Evolutionary conservation across 2,113 vertebrate genomes (phyloP).

Genomic region (Beaufortia kweichowensis): DNA sequence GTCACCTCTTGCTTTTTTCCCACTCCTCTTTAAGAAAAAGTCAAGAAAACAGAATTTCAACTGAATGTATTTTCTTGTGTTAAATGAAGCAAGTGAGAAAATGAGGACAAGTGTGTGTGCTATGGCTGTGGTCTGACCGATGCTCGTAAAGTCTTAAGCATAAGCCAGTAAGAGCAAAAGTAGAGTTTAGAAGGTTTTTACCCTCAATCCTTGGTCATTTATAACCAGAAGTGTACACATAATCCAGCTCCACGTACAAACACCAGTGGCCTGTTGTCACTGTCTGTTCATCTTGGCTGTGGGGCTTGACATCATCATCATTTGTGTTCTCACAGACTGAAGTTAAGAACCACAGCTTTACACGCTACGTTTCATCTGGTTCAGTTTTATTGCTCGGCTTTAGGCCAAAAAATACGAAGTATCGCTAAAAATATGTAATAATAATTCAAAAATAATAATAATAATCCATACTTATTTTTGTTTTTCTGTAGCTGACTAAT

Average conservation of each 20-base stretch:
- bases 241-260: conserved; percentile 7
- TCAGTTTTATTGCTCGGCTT: conserved; percentile 1
- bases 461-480: too few relatives aligned
- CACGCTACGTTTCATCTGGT: background rate
- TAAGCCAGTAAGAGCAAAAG: background rate
- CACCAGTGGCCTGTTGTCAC: conserved; percentile 7
- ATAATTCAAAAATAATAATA: too few relatives aligned
- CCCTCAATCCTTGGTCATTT: conserved; percentile 2
- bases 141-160: conserved; percentile 27
- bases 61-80: conserved; percentile 14
- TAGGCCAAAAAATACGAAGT: background rate
- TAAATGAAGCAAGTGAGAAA: conserved; percentile 18
- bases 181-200: conserved; percentile 2
- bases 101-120: background rate
- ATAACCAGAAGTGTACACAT: conserved; percentile 11
- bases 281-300: background rate
- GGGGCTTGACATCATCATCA: background rate
- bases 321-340: background rate
- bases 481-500: background rate
- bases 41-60: background rate
- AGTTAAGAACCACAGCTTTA: conserved; percentile 14
- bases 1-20: background rate
- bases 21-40: background rate
- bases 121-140: background rate
- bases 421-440: too few relatives aligned